Evolutionary conservation across 2,888 invertebrate species (phyloP), one percentile per base, ranked within the genome.

Genomic region (Anthrax anthrax): DNA sequence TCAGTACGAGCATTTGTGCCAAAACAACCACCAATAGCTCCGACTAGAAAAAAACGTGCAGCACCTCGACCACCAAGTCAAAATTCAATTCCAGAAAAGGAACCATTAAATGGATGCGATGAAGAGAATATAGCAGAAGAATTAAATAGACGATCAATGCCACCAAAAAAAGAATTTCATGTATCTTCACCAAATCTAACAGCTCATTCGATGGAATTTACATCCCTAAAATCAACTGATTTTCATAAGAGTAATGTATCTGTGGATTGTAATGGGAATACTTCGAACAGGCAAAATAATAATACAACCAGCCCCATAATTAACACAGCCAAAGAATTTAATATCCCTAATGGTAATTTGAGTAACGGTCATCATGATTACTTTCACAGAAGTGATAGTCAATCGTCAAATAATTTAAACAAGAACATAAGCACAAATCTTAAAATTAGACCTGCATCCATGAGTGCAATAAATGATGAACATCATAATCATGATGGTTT

Each of bases 1-100:
- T n/a, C n/a, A n/a, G 8, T 14, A 36, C 18, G 12, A 8, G 10
- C 5, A 16, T 47, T 17, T 13, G 9, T 14, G 17, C 12, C 5
- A 12, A 4, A 27, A 27, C 16, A 10, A n/a, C 52, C 54, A 43
- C 54, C 59, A 23, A 51, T 54, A 1, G 57, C 58, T 17, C 60
- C 62, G 53, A 60, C 65, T 34, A 60, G 70, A 37, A 70, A 70
- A 50, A 69, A 67, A 55, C 61, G 67, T 6, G 52, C 58, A 0
- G 66, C 66, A 14, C 67, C 67, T 8, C 55, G 66, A 12, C 67
- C 67, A 3, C 69, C 68, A 44, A 67, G 61, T 51, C 66, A 67
- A 50, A 55, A 57, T 50, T 62, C 58, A 17, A 63, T 65, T 39
- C 61, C 64, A 6, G 66, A 67, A 49, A 63, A 61, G 27, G 49